A percentile compares a stretch with the other conserved stretches of the same genome.
Evolutionary conservation across 2,113 vertebrate species (phyloP).

Genomic region (Melozone crissalis): DNA sequence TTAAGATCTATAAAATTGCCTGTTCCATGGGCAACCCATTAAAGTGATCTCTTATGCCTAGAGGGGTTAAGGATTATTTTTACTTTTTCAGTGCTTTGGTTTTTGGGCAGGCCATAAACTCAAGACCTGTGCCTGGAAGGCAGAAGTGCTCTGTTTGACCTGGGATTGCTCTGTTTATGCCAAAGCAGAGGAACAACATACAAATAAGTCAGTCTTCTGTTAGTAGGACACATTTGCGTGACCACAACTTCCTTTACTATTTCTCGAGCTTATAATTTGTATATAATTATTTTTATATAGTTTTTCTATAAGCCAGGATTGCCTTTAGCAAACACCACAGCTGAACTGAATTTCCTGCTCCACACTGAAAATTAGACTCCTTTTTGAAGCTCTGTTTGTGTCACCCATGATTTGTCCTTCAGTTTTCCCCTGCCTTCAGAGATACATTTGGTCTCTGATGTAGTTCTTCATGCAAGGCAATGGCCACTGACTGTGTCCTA

Average conservation of each 20-base stretch:
- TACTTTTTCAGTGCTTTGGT: neutral
- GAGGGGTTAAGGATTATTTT: neutral
- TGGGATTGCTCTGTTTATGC: neutral
- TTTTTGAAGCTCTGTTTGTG: neutral
- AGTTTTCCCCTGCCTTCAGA: neutral
- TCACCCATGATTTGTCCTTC: neutral
- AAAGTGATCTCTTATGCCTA: neutral
- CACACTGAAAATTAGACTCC: neutral
- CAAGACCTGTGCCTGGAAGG: neutral
- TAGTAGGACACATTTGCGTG: neutral
- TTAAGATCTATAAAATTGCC: neutral
- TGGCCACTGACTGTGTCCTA: neutral
- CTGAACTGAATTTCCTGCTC: neutral
- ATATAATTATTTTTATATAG: neutral
- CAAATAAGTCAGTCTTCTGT: neutral
- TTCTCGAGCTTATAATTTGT: neutral
- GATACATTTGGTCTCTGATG: neutral
- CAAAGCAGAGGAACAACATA: neutral
- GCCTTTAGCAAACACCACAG: neutral
- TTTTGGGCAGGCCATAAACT: neutral
- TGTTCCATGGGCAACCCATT: neutral
- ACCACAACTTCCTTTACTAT: neutral
- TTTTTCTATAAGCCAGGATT: neutral
- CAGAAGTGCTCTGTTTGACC: neutral
- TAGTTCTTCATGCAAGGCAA: neutral